phyloP scores from a whole-genome alignment of 2,113 vertebrate genomes.

The Muscicapa adusta region DNA sequence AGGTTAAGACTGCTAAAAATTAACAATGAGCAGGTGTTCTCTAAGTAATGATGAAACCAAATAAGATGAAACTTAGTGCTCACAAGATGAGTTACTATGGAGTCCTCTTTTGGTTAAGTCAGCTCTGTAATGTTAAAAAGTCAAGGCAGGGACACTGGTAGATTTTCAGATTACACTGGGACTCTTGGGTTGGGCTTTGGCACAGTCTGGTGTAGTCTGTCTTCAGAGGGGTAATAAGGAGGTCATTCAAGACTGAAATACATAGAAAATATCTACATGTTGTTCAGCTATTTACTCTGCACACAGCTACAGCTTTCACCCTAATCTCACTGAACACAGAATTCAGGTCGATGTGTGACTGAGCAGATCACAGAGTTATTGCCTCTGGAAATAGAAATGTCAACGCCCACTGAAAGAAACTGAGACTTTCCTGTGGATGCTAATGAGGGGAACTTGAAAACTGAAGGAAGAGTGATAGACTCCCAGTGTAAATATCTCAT shows the following conservation, averaged over 20 bases:
- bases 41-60: not conserved
- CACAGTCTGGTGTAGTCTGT: not conserved
- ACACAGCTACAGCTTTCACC: not conserved
- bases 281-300: not conserved
- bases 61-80: not conserved
- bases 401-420: not conserved
- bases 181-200: not conserved
- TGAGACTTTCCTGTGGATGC: not conserved
- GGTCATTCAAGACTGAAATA: not conserved
- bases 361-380: not conserved
- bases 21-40: not conserved
- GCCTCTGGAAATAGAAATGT: not conserved
- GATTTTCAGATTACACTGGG: not conserved
- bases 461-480: not conserved
- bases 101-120: not conserved
- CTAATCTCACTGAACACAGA: not conserved
- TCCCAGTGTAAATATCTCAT: not conserved
- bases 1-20: not conserved
- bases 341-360: not conserved
- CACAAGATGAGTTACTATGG: not conserved
- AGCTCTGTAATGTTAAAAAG: not conserved
- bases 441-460: not conserved
- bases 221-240: not conserved
- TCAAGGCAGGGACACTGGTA: not conserved
- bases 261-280: not conserved